Percentiles rank a stretch among this genome's conserved stretches.
Evolutionary conservation across 2,888 invertebrate species (phyloP).

Genomic region (Tachina grossa): DNA sequence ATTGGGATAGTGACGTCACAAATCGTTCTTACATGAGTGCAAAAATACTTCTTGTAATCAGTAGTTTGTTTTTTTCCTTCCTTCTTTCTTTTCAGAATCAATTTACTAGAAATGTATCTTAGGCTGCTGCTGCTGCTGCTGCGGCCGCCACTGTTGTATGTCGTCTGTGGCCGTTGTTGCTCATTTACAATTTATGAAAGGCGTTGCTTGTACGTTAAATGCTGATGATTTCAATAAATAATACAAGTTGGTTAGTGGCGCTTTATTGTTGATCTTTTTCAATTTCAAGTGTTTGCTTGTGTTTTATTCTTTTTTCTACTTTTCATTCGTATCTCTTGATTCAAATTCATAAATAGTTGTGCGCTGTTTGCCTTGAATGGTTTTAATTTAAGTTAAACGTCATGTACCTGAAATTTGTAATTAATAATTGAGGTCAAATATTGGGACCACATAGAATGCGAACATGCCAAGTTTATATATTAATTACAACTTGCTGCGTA

Average conservation of each 20-base stretch:
- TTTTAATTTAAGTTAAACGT: conserved; percentile 22
- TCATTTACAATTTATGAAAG: conserved; percentile 53
- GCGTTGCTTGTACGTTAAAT: conserved; percentile 61
- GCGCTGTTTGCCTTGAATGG: conserved; percentile 34
- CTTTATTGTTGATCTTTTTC: conserved; percentile 53
- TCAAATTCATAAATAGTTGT: conserved; percentile 38
- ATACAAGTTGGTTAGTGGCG: conserved; percentile 55
- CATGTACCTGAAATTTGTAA: conserved; percentile 49
- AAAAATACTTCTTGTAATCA: conserved; percentile 1
- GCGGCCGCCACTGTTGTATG: not conserved
- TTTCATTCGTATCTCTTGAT: conserved; percentile 22
- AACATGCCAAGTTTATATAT: not conserved
- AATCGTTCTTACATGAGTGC: conserved; percentile 23
- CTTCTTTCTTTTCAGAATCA: conserved; percentile 35
- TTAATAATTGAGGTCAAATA: conserved; percentile 35
- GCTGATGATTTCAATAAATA: conserved; percentile 59
- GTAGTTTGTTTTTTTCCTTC: not conserved
- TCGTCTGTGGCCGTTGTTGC: conserved; percentile 35
- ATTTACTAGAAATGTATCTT: conserved; percentile 48
- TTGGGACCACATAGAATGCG: not conserved
- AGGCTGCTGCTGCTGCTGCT: not conserved
- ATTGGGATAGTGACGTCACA: conserved; percentile 40
- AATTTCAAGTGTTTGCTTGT: conserved; percentile 48
- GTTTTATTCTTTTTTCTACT: not conserved
- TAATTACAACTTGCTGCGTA: too few species aligned